Evolutionary conservation across 2,113 vertebrate genomes (phyloP).

Genomic region (cattle (Bos taurus)): ARS-UCD2.0 NC_037329.1:97610501-97611000

Average conservation of each 20-base stretch:
- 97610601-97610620: not conserved
- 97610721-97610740: not conserved
- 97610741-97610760: not conserved
- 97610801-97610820: not conserved
- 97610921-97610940: not conserved
- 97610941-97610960: not conserved
- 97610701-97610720: not conserved
- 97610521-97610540: not conserved
- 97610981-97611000: not conserved
- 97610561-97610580: not conserved
- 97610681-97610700: not conserved
- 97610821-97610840: fast-evolving
- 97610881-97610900: not conserved
- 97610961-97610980: not conserved
- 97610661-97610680: not conserved
- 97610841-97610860: not conserved
- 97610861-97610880: not conserved
- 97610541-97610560: not conserved
- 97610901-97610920: not conserved
- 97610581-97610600: not conserved
- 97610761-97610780: not conserved
- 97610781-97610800: not conserved
- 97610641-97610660: not conserved
- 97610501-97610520: not conserved
- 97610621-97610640: not conserved